Conservation (phyloP, 2,113 vertebrate species). For the Eolophus roseicapilla region DNA sequence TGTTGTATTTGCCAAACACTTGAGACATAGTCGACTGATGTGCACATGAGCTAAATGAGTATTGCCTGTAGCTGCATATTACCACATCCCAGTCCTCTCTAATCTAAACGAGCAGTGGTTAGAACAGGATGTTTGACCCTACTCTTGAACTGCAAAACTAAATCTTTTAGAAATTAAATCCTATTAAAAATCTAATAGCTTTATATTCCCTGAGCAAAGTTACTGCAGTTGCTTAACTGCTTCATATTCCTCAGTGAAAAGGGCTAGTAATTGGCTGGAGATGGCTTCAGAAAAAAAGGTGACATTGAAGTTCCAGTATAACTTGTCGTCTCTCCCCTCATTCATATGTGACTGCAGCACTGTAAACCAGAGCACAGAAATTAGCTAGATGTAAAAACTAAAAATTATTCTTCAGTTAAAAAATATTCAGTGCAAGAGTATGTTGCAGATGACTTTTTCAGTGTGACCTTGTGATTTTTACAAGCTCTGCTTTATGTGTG, state of each 20-base stretch:
- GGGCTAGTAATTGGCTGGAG: not conserved
- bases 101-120: not conserved
- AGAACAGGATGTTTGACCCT: not conserved
- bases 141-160: not conserved
- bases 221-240: not conserved
- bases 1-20: not conserved
- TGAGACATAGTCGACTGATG: not conserved
- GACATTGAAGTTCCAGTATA: not conserved
- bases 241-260: not conserved
- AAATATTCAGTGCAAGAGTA: not conserved
- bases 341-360: not conserved
- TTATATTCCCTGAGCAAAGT: not conserved
- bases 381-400: not conserved
- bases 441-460: not conserved
- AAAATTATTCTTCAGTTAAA: not conserved
- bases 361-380: not conserved
- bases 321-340: not conserved
- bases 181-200: not conserved
- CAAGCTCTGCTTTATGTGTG: not conserved
- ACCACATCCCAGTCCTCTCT: not conserved
- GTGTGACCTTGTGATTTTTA: not conserved
- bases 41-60: not conserved
- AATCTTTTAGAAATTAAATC: not conserved
- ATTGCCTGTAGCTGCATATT: not conserved
- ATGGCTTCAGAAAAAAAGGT: not conserved